These are phyloP conservation scores for Dromius quadrimaculatus DNA, from an alignment of 2,888 invertebrate genomes.

Conservation along the genomic window DNA sequence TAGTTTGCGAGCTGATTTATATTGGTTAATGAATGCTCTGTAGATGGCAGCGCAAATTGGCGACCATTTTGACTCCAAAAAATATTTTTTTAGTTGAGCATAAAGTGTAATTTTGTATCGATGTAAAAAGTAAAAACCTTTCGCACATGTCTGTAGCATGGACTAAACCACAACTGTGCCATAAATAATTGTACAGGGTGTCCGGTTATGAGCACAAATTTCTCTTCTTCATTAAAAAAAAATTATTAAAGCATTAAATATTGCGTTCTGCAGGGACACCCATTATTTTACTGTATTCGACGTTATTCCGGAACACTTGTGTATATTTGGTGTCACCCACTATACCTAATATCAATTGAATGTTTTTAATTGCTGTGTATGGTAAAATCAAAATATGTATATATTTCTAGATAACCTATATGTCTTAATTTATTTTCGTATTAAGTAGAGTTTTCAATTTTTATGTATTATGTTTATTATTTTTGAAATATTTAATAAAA, in stretches of 20 bases:
- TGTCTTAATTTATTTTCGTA: constrained; percentile 49
- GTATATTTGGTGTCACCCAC: constrained; percentile 42
- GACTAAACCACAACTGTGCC: constrained; percentile 30
- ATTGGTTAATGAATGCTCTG: too few species aligned
- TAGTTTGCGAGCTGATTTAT: too few species aligned
- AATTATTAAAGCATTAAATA: too few species aligned
- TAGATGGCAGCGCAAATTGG: too few species aligned
- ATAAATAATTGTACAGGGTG: constrained; percentile 38
- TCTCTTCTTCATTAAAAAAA: too few species aligned
- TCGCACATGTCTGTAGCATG: constrained; percentile 33
- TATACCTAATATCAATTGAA: constrained; percentile 36
- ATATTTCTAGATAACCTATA: constrained; percentile 45
- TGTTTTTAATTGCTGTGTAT: constrained; percentile 45
- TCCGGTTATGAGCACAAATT: too few species aligned
- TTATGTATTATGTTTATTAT: constrained; percentile 40
- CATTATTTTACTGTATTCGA: constrained; percentile 26
- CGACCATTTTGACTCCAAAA: too few species aligned
- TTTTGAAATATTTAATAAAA: constrained; percentile 44
- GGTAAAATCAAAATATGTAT: constrained; percentile 42
- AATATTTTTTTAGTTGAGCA: too few species aligned
- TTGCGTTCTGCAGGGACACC: too few species aligned
- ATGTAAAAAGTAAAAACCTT: constrained; percentile 31
- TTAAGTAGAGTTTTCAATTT: constrained; percentile 42
- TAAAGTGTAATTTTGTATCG: constrained; percentile 26
- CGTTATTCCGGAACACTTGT: constrained; percentile 29